Evolutionary conservation across 2,113 vertebrate species (phyloP).

Genomic region (Turnix velox): DNA sequence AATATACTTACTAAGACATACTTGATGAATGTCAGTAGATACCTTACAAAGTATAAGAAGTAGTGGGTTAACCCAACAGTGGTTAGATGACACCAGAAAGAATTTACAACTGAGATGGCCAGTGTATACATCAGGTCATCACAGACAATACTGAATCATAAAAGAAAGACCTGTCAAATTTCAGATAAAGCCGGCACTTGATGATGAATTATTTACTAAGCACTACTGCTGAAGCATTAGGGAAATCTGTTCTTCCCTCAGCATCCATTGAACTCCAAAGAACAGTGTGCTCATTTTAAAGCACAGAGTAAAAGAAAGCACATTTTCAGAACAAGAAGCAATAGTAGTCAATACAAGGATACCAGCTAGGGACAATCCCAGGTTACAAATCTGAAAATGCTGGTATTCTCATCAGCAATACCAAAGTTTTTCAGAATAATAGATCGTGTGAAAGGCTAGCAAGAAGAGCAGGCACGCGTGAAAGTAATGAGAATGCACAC

Average conservation of each 20-base stretch:
- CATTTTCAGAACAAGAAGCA: not conserved
- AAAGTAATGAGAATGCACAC: not conserved
- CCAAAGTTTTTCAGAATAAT: not conserved
- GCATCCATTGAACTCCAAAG: not conserved
- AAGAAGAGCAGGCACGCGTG: not conserved
- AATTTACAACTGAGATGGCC: not conserved
- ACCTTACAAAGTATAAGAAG: no score
- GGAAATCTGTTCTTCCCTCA: not conserved
- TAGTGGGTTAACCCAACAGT: no score
- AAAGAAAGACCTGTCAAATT: conserved; percentile 25
- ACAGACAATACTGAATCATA: conserved; percentile 28
- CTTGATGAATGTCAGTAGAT: not conserved
- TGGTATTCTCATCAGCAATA: not conserved
- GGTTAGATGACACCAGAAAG: not conserved
- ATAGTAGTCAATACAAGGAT: not conserved
- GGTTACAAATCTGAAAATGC: not conserved
- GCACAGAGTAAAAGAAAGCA: not conserved
- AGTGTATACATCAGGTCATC: not conserved
- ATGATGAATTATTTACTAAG: conserved; percentile 63
- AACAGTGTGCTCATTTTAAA: not conserved
- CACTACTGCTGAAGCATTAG: conserved; percentile 38
- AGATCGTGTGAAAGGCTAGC: not conserved
- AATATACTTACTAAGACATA: not conserved
- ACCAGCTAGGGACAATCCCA: not conserved
- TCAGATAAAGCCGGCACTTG: conserved; percentile 44